Conservation (phyloP, 2,888 invertebrate genomes). For the Tricholauxania praeusta region DNA sequence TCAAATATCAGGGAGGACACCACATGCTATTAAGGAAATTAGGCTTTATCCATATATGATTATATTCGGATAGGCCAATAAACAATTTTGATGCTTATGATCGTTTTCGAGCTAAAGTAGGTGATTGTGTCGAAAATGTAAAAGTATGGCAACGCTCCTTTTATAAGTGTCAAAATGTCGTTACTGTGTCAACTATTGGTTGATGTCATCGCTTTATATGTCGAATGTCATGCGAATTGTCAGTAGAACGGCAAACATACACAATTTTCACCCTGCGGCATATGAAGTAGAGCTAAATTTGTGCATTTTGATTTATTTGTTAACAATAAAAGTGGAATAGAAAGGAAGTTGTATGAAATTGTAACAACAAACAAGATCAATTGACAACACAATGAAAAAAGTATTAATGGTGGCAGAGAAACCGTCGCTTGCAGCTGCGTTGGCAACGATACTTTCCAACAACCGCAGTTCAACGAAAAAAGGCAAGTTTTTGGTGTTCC, state of each 20-base stretch:
- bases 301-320: not conserved
- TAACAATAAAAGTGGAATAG: not conserved
- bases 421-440: conserved; percentile 95
- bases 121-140: too few species aligned
- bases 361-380: not conserved
- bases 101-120: too few species aligned
- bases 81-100: too few species aligned
- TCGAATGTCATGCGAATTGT: conserved; percentile 7
- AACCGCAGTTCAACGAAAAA: conserved; percentile 71
- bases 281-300: not conserved
- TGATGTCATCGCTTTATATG: conserved; percentile 1
- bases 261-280: conserved; percentile 12
- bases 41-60: too few species aligned
- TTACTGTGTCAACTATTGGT: not conserved
- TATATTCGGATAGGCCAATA: too few species aligned
- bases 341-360: conserved; percentile 2
- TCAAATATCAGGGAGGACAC: too few species aligned
- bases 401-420: conserved; percentile 99
- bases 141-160: too few species aligned
- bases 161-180: too few species aligned
- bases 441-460: conserved; percentile 93
- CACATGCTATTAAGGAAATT: too few species aligned
- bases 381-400: conserved; percentile 74
- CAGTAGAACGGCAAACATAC: not conserved
- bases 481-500: conserved; percentile 49